phyloP scores from a whole-genome alignment of 1,140 invertebrate genomes.

The Papilio helenus region DNA sequence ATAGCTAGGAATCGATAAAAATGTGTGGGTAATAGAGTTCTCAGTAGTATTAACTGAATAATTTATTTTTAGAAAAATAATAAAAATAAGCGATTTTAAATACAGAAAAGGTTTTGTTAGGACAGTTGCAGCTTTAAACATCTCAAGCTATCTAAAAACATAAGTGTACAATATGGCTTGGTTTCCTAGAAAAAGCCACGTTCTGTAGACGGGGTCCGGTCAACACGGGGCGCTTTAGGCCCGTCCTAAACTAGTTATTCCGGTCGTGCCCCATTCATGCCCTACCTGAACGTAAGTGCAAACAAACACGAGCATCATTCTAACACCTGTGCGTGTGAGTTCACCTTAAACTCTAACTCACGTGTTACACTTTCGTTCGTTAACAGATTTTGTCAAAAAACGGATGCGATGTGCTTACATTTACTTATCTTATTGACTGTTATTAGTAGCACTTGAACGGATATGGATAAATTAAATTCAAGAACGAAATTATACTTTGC shows the following conservation, averaged over 20 bases:
- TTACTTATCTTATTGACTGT: not conserved
- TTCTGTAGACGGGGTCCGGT: not conserved
- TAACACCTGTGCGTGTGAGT: slow-evolving; percentile 20
- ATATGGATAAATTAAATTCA: not conserved
- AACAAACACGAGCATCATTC: slow-evolving; percentile 40
- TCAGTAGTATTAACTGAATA: no score
- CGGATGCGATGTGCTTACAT: not conserved
- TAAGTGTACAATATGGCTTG: not conserved
- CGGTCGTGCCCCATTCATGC: slow-evolving; percentile 40
- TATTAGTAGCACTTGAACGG: not conserved
- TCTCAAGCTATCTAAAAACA: not conserved
- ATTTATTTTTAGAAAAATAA: no score
- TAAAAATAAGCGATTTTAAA: no score
- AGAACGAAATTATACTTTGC: not conserved
- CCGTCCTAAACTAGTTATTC: slow-evolving; percentile 47
- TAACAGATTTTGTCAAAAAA: slow-evolving; percentile 19
- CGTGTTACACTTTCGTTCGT: slow-evolving; percentile 8
- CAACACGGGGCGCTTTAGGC: slow-evolving; percentile 34
- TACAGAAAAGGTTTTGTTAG: no score
- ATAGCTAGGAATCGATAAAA: no score
- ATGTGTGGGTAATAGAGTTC: no score
- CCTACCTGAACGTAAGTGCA: slow-evolving; percentile 45
- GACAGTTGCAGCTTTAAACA: no score
- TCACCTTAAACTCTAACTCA: slow-evolving; percentile 3
- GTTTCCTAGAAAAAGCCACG: slow-evolving; percentile 15